Evolutionary conservation across 2,797 vertebrate species (phyloP).

Genomic region (Anniella stebbinsi): DNA sequence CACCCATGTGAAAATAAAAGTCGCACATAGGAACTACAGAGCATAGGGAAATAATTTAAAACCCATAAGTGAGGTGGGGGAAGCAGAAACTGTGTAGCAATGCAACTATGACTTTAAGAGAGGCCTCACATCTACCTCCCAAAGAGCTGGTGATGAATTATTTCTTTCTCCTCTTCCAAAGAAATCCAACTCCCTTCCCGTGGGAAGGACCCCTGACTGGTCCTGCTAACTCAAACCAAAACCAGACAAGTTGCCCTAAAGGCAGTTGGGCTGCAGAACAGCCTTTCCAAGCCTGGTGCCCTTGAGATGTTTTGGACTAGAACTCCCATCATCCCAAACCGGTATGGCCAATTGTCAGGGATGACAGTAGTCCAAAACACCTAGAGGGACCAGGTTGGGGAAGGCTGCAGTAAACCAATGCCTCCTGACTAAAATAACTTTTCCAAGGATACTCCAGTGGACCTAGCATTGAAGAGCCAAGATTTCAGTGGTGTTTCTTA

Average conservation of each 20-base stretch:
- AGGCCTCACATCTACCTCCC: not conserved
- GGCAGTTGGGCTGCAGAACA: not conserved
- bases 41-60: not conserved
- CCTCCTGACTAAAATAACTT: not conserved
- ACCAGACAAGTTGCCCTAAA: no score
- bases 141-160: not conserved
- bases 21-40: no score
- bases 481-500: not conserved
- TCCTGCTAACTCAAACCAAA: not conserved
- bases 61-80: no score
- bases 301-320: no score
- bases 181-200: not conserved
- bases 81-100: not conserved
- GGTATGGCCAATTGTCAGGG: no score
- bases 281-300: no score
- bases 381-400: no score
- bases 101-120: not conserved
- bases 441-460: not conserved
- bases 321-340: no score
- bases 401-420: not conserved
- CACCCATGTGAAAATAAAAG: not conserved
- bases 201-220: no score
- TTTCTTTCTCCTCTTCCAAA: not conserved
- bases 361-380: no score
- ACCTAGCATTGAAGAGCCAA: not conserved